These are phyloP conservation scores for Ommatoiulus sabulosus DNA, from an alignment of 2,888 invertebrate species.

Conservation along the genomic window DNA sequence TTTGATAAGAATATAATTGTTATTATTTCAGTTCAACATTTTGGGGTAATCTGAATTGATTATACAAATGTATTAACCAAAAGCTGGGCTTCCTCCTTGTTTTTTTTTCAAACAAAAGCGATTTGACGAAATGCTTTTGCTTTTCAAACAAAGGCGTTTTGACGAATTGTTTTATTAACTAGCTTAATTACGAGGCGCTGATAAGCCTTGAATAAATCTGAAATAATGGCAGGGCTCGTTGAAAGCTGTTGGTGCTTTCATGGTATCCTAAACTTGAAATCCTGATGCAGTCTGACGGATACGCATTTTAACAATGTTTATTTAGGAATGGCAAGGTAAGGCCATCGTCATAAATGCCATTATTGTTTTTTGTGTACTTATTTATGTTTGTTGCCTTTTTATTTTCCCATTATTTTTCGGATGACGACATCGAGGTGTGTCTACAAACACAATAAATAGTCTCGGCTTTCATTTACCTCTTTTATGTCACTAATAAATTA, in stretches of 20 bases:
- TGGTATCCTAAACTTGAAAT: background rate
- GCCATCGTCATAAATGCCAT: slow-evolving; percentile 39
- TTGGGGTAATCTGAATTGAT: background rate
- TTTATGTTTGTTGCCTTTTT: background rate
- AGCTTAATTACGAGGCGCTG: background rate
- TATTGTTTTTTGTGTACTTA: background rate
- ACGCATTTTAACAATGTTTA: background rate
- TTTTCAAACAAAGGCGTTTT: background rate
- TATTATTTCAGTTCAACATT: too few species aligned
- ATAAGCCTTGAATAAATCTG: slow-evolving; percentile 10
- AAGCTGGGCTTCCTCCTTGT: background rate
- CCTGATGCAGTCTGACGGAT: background rate
- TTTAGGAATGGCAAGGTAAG: background rate
- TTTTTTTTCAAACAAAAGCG: background rate
- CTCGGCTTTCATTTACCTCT: background rate
- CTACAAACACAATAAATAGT: background rate
- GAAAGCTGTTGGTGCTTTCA: background rate
- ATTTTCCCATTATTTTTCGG: background rate
- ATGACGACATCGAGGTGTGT: slow-evolving; percentile 9
- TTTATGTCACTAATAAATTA: background rate
- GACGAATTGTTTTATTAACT: slow-evolving; percentile 21
- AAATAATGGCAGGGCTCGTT: background rate
- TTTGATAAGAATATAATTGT: too few species aligned
- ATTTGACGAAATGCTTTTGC: too few species aligned
- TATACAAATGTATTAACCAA: background rate